Evolutionary conservation across 2,113 vertebrate genomes (phyloP).

Genomic region (Perca fluviatilis): DNA sequence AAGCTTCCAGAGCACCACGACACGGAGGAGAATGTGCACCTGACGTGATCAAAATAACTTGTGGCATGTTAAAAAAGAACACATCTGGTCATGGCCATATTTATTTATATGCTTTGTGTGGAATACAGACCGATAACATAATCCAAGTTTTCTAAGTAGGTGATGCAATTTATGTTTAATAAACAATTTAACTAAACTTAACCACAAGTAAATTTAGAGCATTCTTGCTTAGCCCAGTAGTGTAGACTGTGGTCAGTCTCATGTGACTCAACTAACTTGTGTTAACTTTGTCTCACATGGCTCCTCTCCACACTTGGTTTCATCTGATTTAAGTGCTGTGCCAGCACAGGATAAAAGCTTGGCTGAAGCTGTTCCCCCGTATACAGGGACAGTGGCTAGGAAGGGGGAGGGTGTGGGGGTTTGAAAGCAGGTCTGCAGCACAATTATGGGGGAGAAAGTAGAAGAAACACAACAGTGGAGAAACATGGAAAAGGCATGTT

Average conservation of each 20-base stretch:
- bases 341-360: conserved; percentile 28
- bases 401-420: not conserved
- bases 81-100: not conserved
- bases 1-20: not conserved
- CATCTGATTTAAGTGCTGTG: conserved; percentile 32
- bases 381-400: not conserved
- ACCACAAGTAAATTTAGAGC: not conserved
- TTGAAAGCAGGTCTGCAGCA: not conserved
- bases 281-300: conserved; percentile 26
- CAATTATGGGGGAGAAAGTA: not conserved
- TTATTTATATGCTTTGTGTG: not conserved
- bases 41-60: not conserved
- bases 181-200: not conserved
- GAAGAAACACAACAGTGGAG: not conserved
- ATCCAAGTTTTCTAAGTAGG: not conserved
- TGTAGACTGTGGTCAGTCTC: conserved; percentile 10
- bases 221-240: not conserved
- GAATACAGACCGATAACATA: not conserved
- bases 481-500: no score
- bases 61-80: not conserved
- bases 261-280: conserved; percentile 15
- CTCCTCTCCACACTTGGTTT: conserved; percentile 39
- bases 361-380: conserved; percentile 3
- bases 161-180: conserved; percentile 35
- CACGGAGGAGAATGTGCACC: not conserved